A percentile compares a stretch with the other conserved stretches of the same genome.
These are phyloP conservation scores for Pogonognathellus flavescens DNA, from an alignment of 1,140 invertebrate species.

Conservation along the genomic window DNA sequence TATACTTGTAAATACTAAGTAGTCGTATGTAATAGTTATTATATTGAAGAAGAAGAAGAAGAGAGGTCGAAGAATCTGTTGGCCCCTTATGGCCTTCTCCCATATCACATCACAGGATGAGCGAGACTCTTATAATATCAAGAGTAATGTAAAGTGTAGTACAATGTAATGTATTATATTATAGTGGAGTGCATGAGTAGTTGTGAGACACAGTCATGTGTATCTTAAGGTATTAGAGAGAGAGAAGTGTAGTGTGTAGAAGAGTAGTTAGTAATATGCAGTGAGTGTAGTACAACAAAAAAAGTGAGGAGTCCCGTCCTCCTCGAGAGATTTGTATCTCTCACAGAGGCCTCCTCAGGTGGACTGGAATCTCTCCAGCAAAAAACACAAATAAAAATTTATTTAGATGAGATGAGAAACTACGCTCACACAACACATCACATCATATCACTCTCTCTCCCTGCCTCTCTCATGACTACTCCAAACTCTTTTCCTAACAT, in stretches of 20 bases:
- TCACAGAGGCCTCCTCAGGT: conserved; percentile 45
- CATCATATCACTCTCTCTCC: conserved; percentile 3
- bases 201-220: not conserved
- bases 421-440: conserved; percentile 5
- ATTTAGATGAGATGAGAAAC: conserved; percentile 60
- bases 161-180: conserved; percentile 42
- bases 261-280: not conserved
- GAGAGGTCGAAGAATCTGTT: conserved; percentile 47
- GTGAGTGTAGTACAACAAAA: not conserved
- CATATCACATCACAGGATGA: conserved; percentile 43
- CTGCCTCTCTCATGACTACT: not conserved
- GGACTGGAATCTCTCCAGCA: conserved; percentile 49
- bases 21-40: not conserved
- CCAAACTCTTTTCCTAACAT: not conserved
- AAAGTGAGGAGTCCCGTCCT: conserved; percentile 42
- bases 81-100: conserved; percentile 48
- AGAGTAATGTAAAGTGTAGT: conserved; percentile 14
- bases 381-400: conserved; percentile 64
- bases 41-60: conserved; percentile 12
- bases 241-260: not conserved
- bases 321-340: conserved; percentile 43
- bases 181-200: conserved; percentile 33
- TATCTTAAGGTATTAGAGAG: not conserved
- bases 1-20: not conserved
- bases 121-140: conserved; percentile 36